Base-by-base conservation (phyloP, 2,888 invertebrate species). In the Cremastobaeus sp. region DNA sequence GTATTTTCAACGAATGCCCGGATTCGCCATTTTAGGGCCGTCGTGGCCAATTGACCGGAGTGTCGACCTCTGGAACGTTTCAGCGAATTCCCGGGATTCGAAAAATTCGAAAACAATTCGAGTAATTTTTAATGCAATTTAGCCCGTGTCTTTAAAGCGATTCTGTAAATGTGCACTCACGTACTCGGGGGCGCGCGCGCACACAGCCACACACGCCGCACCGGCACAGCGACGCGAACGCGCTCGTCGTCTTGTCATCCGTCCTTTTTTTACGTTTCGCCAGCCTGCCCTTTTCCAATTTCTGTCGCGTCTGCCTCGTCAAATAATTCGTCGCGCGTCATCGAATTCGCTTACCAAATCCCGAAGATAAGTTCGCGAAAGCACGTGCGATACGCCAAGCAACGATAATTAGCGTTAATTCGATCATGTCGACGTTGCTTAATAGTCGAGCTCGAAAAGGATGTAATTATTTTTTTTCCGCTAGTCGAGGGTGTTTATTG, bases 271-370 rank as follows among this genome's bases (percentile, higher is more conserved):
- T 41, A 34, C 69, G 54, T 64, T 64, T 57, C 32, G 35, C 18
- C 47, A 52, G 34, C 55, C 60, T 41, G 54, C 65, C 54, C 72
- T 72, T 72, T 72, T 72, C 72, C 72, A 72, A 72, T 72, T 72
- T 72, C 55, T 65, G 72, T 74, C 68, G 64, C 52, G 62, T 72
- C 69, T 69, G 69, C 55, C 65, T 69, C 65, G 71, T 57, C 68
- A 72, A 72, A 72, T 76, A 69, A 72, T 76, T 75, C 71, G 71
- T 72, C 68, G 64, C 75, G 75, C 72, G 75, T 76, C 68, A 72
- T 75, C 71, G 70, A 75, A 72, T 69, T 65, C 68, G 57, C 62
- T 59, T 55, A 59, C 64, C 75, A 57, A 68, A 68, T 71, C 68
- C 55, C 68, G 55, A 72, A 65, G 68, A 70, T 50, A 75, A 69